Evolutionary conservation across 37 sponge, comb jelly and placozoan genomes (phyloP), one percentile per base, ranked within the genome.

Genomic region (Halichondria panicea): DNA sequence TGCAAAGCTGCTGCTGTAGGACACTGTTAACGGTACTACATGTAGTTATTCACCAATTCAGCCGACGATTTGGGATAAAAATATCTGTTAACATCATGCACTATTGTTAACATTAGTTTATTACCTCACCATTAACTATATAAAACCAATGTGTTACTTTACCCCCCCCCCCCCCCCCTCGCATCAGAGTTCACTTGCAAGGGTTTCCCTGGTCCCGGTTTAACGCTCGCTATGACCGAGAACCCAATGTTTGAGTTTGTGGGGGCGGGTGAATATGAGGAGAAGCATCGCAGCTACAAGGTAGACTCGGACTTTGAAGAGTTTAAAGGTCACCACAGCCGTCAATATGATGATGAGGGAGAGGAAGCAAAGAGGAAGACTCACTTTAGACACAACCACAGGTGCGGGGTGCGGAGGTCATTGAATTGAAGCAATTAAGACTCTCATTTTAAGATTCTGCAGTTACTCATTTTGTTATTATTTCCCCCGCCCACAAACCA

Each of bases 161-260:
- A n/a, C n/a, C n/a, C n/a, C n/a, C n/a, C n/a, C n/a, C n/a, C n/a
- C n/a, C n/a, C n/a, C n/a, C n/a, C n/a, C n/a, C n/a, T n/a, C n/a
- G n/a, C n/a, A n/a, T n/a, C n/a, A 77, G 76, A 32, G 27, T 66
- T 31, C 19, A 18, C 7, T 1, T 78, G 95, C 67, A 77, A 35
- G 0, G 68, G 78, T 39, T 95, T 86, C 63, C 96, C 96, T 55
- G 96, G 96, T 1, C 96, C 96, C 0, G 96, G 96, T 5, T 22
- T 58, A 30, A 71, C 66, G 0, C 48, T 71, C 56, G 74, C 89
- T 0, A 81, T 81, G 82, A 46, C 53, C 38, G 82, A 70, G n/a
- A 84, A 79, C 55, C 88, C 78, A 35, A 32, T 87, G 15, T 83
- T 85, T 65, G 91, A 86, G 30, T 63, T 89, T 4, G 44, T 84